Base-by-base conservation (phyloP, 2,888 invertebrate genomes). In the Nymphalis urticae region DNA sequence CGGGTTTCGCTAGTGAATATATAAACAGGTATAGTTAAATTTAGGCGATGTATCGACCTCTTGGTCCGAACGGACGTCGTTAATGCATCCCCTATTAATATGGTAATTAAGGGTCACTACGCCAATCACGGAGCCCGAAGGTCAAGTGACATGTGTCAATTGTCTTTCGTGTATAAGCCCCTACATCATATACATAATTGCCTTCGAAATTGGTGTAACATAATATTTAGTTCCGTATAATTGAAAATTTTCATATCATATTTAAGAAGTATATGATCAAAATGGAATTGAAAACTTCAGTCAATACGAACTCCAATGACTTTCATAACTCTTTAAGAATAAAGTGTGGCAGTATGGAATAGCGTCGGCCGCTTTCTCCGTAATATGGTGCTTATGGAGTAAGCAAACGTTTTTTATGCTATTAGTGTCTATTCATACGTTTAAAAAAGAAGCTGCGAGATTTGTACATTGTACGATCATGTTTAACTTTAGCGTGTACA, bases 121-220 rank as follows among this genome's bases (percentile, higher is more conserved):
- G 79, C 79, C 80, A 80, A 83, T 83, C 79, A 75, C 78, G 74
- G 80, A 81, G 80, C 78, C 73, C 50, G 75, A 71, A 80, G 85
- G 85, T 87, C 86, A 85, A 79, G 79, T 78, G 84, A 72, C 79
- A 75, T 8, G 77, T 81, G 82, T 85, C 86, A 85, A 87, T 86
- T 85, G 85, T 79, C 77, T 80, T 73, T 75, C 76, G 79, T 82
- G 82, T 79, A 62, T 61, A 10, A 42, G 70, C 67, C 64, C 21
- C 21, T 21, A 21, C 61, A 47, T n/a, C n/a, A n/a, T n/a, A n/a
- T 24, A 24, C 48, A 19, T 63, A 60, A 66, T 63, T 54, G 42
- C 24, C 54, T 19, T 56, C 24, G 27, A 61, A 61, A 70, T 60
- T 36, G 42, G 36, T 58, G 36, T 36, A 36, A 42, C 58, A n/a